Percentiles rank a stretch among this genome's conserved stretches.
Conservation (phyloP, 2,113 vertebrate species). For the Guaruba guarouba region DNA sequence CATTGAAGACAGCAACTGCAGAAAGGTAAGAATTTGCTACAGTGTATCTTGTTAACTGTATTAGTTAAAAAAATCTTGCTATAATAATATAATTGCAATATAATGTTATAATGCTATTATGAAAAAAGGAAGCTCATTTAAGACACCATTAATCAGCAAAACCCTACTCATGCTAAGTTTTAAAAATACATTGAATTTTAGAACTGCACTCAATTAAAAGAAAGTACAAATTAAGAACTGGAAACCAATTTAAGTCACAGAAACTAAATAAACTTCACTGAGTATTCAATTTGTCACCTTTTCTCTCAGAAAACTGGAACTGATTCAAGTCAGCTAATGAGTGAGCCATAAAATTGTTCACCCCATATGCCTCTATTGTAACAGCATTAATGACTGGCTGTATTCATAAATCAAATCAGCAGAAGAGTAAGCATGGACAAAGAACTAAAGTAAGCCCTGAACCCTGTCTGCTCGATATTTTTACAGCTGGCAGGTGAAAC, state of each 20-base stretch:
- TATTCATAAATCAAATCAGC: slow-evolving; percentile 53
- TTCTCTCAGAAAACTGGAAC: slow-evolving; percentile 29
- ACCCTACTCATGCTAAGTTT: background rate
- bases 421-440: slow-evolving; percentile 32
- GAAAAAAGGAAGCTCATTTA: background rate
- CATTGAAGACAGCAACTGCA: background rate
- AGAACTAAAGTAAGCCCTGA: background rate
- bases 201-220: background rate
- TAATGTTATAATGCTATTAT: background rate
- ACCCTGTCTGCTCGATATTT: background rate
- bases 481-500: background rate
- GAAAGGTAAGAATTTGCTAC: background rate
- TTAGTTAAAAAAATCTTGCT: background rate
- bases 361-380: slow-evolving; percentile 14
- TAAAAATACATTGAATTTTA: background rate
- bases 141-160: background rate
- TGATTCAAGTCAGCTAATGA: slow-evolving; percentile 52
- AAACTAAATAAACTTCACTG: slow-evolving; percentile 7
- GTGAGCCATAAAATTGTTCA: slow-evolving; percentile 21
- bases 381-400: slow-evolving; percentile 39
- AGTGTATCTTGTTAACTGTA: background rate
- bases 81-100: background rate
- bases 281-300: slow-evolving; percentile 5
- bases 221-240: slow-evolving; percentile 15
- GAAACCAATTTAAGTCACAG: background rate